Evolutionary conservation across 1,140 invertebrate species (phyloP).

Genomic region (Ceratosolen solmsi): DNA sequence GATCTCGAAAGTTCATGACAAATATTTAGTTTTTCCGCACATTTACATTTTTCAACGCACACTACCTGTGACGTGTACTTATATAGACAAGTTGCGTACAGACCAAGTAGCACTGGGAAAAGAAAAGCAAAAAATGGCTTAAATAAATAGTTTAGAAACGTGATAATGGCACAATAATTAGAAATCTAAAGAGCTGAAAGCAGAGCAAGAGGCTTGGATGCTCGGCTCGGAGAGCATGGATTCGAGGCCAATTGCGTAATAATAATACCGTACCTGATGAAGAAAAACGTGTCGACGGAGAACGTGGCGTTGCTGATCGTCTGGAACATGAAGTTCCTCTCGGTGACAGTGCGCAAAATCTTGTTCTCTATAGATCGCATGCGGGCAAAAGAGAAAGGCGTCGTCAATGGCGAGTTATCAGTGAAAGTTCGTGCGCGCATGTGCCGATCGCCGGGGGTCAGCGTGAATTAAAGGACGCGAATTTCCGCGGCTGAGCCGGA

Average conservation of each 20-base stretch:
- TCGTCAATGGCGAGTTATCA: conserved; percentile 60
- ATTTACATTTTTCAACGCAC: background rate
- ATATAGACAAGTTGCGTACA: no score
- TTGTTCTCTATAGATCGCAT: conserved; percentile 74
- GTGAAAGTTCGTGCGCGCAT: conserved; percentile 55
- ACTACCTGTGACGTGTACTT: no score
- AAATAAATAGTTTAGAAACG: no score
- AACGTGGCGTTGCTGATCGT: conserved; percentile 91
- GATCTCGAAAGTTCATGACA: background rate
- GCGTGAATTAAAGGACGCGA: background rate
- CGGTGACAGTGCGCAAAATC: conserved; percentile 82
- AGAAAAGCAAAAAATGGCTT: no score
- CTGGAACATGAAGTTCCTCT: conserved; percentile 86
- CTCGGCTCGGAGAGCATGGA: background rate
- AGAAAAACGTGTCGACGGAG: conserved; percentile 94
- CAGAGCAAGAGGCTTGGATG: background rate
- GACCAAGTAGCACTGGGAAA: no score
- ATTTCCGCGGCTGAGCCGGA: background rate
- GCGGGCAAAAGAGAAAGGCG: conserved; percentile 60
- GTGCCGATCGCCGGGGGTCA: background rate
- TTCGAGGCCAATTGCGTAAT: no score
- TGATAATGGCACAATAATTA: no score
- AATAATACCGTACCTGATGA: conserved; percentile 79
- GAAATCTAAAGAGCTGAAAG: no score
- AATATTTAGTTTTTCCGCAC: no score